Evolutionary conservation across 2,888 invertebrate genomes (phyloP).

Genomic region (Myopa testacea): DNA sequence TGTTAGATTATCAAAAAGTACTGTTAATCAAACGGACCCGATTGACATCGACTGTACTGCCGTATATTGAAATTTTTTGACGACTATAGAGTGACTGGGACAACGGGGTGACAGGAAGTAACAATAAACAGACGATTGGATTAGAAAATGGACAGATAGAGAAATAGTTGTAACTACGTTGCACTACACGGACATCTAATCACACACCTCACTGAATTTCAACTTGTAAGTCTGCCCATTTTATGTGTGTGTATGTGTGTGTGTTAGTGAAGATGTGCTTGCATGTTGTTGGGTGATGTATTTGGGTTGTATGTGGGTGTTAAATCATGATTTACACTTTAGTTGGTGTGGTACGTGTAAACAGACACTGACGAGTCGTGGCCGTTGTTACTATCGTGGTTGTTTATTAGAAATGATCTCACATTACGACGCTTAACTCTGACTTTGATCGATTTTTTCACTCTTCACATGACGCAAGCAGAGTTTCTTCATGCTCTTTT

Average conservation of each 20-base stretch:
- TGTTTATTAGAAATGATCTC: conserved; percentile 10
- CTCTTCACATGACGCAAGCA: background rate
- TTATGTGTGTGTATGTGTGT: conserved; percentile 3
- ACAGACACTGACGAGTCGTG: conserved; percentile 7
- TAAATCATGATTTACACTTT: background rate
- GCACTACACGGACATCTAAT: conserved; percentile 2
- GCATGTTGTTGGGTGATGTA: background rate
- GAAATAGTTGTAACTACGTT: background rate
- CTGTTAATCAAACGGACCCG: background rate
- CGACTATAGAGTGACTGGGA: background rate
- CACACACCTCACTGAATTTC: conserved; percentile 21
- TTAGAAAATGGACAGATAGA: conserved; percentile 4
- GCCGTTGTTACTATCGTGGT: conserved; percentile 9
- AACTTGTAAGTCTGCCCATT: conserved; percentile 23
- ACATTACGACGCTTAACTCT: conserved; percentile 19
- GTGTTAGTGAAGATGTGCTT: background rate
- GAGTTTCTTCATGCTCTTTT: background rate
- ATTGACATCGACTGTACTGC: too few species aligned
- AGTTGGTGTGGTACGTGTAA: background rate
- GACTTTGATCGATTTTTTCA: conserved; percentile 6
- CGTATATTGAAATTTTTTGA: too few species aligned
- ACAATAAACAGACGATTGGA: background rate
- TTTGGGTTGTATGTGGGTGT: background rate
- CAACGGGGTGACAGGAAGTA: background rate
- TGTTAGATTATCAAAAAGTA: too few species aligned